Evolutionary conservation across 2,113 vertebrate genomes (phyloP), one percentile per base, ranked within the genome.

Genomic region (Charina bottae): DNA sequence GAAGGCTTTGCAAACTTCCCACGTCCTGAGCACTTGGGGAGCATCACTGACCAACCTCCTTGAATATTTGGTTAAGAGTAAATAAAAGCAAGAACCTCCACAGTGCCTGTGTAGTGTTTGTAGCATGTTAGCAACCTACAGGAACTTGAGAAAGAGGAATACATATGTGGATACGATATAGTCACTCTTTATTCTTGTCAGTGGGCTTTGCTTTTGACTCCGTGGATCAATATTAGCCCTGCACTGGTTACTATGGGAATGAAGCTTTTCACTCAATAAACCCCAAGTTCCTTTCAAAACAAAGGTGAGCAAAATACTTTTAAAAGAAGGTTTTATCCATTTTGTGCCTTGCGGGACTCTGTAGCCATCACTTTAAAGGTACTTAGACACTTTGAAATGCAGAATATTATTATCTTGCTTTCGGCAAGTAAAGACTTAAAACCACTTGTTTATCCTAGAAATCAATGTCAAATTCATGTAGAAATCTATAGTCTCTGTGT

Each of bases 401-500:
- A 97, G 97, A 98, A 97, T 97, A 98, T 97, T 97, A 97, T 97
- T 97, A 98, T 98, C 94, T 97, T 96, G 98, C 99, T 98, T 97
- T 97, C 97, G 98, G 98, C 98, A 96, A 98, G 96, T 92, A 95
- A 97, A 96, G 97, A 96, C 97, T 98, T 98, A 98, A 98, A 98
- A 98, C 98, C 97, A 97, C 98, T 97, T 98, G 97, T 97, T 98
- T 98, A 98, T 96, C 96, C 97, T 98, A 97, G 98, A 99, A 99
- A 99, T 99, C 98, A 98, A 99, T 99, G 97, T 88, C 93, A 95
- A 94, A 97, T 95, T 96, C 94, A 59, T 94, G 95, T 95, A 95
- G 95, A 95, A 97, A 96, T 96, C 96, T 56, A 88, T 96, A 93
- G 1, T 0, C 37, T 58, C 88, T 10, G n/a, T 42, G 93, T 93